These are phyloP conservation scores for Lycodopsis pacificus DNA, from an alignment of 2,797 vertebrate genomes.

Conservation along the genomic window DNA sequence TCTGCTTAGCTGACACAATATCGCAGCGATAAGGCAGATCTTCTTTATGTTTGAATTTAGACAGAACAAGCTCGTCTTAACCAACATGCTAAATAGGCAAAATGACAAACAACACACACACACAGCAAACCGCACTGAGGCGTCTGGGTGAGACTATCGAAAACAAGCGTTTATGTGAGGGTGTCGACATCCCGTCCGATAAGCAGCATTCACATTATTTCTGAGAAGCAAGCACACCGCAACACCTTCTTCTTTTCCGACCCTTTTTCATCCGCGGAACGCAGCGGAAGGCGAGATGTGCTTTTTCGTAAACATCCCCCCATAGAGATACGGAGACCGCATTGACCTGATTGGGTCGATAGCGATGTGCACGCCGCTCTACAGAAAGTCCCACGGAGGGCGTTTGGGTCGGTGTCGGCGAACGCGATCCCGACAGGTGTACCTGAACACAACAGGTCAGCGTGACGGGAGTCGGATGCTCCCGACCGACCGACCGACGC, in stretches of 20 bases:
- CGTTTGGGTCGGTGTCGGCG: neutral
- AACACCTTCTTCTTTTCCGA: slow-evolving; percentile 73
- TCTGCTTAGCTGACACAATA: slow-evolving; percentile 78
- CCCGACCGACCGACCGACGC: neutral
- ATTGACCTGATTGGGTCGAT: slow-evolving; percentile 65
- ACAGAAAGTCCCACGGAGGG: slow-evolving; percentile 35
- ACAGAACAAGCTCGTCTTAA: slow-evolving; percentile 41
- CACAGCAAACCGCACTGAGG: slow-evolving; percentile 51
- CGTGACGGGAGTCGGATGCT: slow-evolving; percentile 1
- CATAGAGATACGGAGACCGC: slow-evolving; percentile 63
- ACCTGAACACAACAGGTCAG: slow-evolving; percentile 4
- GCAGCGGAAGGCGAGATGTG: slow-evolving; percentile 31
- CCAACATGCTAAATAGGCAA: slow-evolving; percentile 48
- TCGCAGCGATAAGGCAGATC: slow-evolving; percentile 72
- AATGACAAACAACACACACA: slow-evolving; percentile 22
- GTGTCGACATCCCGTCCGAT: slow-evolving; percentile 67
- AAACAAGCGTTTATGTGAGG: slow-evolving; percentile 52
- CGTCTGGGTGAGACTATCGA: slow-evolving; percentile 40
- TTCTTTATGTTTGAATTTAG: slow-evolving; percentile 74
- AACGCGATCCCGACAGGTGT: neutral
- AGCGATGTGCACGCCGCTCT: slow-evolving; percentile 35
- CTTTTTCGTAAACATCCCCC: slow-evolving; percentile 52
- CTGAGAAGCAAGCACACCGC: slow-evolving; percentile 79
- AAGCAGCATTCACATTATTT: slow-evolving; percentile 78
- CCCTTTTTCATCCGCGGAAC: slow-evolving; percentile 66